Evolutionary conservation across 2,797 vertebrate genomes (phyloP).

Genomic region (Geotrypetes seraphini): DNA sequence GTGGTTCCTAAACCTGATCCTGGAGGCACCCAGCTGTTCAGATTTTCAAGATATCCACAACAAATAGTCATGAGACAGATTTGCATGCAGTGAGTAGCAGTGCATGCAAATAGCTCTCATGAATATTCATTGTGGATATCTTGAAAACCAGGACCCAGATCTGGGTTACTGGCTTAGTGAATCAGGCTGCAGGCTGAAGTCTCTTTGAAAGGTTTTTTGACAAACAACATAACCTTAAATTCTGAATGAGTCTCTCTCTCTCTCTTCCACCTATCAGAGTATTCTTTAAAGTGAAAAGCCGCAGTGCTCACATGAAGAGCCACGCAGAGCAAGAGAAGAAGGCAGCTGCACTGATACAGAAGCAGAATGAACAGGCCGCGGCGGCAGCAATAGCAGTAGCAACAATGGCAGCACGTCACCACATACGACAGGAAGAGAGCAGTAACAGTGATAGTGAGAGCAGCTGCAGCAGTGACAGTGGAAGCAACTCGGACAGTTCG

Average conservation of each 20-base stretch:
- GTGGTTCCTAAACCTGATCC: too few species aligned
- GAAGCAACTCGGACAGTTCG: conserved; percentile 20
- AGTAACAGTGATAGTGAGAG: conserved; percentile 50
- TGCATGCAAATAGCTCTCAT: too few species aligned
- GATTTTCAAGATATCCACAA: too few species aligned
- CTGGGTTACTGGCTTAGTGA: too few species aligned
- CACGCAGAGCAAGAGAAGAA: conserved; percentile 97
- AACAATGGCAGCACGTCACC: conserved; percentile 39
- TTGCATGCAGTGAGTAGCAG: too few species aligned
- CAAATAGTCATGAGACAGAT: too few species aligned
- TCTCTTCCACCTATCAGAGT: conserved; percentile 59
- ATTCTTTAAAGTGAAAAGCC: conserved; percentile 96
- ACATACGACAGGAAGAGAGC: conserved; percentile 45
- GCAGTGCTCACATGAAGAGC: conserved; percentile 97
- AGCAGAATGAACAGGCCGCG: conserved; percentile 63
- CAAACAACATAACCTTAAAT: too few species aligned
- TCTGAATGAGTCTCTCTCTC: not conserved
- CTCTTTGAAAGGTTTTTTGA: too few species aligned
- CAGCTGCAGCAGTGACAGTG: conserved; percentile 27
- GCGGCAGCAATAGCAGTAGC: conserved; percentile 34
- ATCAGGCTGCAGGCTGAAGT: too few species aligned
- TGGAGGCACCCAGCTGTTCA: too few species aligned
- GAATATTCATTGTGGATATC: too few species aligned
- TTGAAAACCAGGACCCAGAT: too few species aligned
- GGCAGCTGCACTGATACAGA: conserved; percentile 71